These are phyloP conservation scores for Enteromius anoplus DNA, from an alignment of 2,797 vertebrate genomes.

Conservation along the genomic window DNA sequence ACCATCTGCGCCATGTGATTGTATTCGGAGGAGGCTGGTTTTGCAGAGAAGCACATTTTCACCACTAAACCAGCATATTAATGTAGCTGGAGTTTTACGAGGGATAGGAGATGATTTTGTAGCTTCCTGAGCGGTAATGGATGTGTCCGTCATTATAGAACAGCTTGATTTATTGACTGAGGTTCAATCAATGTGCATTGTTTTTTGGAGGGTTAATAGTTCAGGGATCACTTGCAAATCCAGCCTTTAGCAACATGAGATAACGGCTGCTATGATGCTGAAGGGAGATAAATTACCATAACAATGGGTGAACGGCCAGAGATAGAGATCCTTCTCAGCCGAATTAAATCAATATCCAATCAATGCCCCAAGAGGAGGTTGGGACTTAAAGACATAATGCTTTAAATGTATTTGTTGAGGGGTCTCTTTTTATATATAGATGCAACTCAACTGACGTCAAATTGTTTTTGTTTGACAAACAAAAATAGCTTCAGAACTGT, in stretches of 20 bases:
- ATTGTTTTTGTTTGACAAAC: background rate
- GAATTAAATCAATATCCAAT: constrained; percentile 71
- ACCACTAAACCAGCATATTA: background rate
- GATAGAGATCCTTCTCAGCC: constrained; percentile 66
- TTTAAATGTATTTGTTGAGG: background rate
- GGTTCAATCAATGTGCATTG: constrained; percentile 12
- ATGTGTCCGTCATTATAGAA: background rate
- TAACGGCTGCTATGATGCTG: constrained; percentile 11
- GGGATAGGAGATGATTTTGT: background rate
- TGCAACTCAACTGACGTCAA: background rate
- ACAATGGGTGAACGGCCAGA: constrained; percentile 68
- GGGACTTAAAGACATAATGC: background rate
- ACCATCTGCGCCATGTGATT: constrained; percentile 43
- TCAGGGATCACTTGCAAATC: constrained; percentile 26
- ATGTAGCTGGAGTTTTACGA: background rate
- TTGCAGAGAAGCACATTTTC: constrained; percentile 21
- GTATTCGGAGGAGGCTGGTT: constrained; percentile 24
- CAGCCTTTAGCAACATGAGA: constrained; percentile 27
- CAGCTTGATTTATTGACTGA: background rate
- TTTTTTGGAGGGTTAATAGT: constrained; percentile 30
- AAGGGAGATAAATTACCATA: constrained; percentile 65
- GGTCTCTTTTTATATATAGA: background rate
- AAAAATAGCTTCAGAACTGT: background rate
- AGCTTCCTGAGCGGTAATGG: background rate
- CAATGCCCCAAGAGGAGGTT: background rate